Percentiles rank a stretch among this genome's conserved stretches.
phyloP scores from a whole-genome alignment of 1,140 invertebrate species.

The Drosophila auraria region DNA sequence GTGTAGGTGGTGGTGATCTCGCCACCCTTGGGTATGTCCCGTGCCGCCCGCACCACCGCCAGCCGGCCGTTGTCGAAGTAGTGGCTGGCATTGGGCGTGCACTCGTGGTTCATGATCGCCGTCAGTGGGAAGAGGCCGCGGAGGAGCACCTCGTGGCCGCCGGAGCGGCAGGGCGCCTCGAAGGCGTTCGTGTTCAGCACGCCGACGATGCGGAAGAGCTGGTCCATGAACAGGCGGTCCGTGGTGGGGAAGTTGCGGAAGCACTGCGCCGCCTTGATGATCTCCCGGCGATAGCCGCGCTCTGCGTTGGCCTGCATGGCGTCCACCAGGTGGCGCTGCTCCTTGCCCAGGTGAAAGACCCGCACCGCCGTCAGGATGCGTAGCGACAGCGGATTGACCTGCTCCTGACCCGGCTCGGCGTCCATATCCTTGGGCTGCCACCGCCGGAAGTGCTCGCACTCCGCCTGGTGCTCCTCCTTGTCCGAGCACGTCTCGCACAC shows the following conservation, averaged over 20 bases:
- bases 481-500: slow-evolving; percentile 87
- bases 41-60: slow-evolving; percentile 88
- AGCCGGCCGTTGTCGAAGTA: slow-evolving; percentile 87
- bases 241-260: slow-evolving; percentile 87
- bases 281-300: slow-evolving; percentile 87
- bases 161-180: slow-evolving; percentile 87
- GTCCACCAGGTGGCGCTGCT: slow-evolving; percentile 86
- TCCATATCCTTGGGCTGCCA: slow-evolving; percentile 86
- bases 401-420: slow-evolving; percentile 12
- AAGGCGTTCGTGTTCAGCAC: slow-evolving; percentile 91
- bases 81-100: slow-evolving; percentile 91
- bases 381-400: slow-evolving; percentile 86
- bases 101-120: slow-evolving; percentile 91
- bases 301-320: slow-evolving; percentile 87
- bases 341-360: slow-evolving; percentile 86
- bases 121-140: slow-evolving; percentile 91
- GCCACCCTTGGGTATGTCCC: slow-evolving; percentile 88
- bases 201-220: slow-evolving; percentile 85
- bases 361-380: slow-evolving; percentile 87
- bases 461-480: slow-evolving; percentile 86
- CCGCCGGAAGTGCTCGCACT: slow-evolving; percentile 87
- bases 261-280: slow-evolving; percentile 87
- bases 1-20: slow-evolving; percentile 92
- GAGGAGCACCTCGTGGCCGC: slow-evolving; percentile 86
- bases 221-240: slow-evolving; percentile 78